Percentiles rank a stretch among this genome's conserved stretches.
phyloP scores from a whole-genome alignment of 2,888 invertebrate genomes.

The Clostera curtula region DNA sequence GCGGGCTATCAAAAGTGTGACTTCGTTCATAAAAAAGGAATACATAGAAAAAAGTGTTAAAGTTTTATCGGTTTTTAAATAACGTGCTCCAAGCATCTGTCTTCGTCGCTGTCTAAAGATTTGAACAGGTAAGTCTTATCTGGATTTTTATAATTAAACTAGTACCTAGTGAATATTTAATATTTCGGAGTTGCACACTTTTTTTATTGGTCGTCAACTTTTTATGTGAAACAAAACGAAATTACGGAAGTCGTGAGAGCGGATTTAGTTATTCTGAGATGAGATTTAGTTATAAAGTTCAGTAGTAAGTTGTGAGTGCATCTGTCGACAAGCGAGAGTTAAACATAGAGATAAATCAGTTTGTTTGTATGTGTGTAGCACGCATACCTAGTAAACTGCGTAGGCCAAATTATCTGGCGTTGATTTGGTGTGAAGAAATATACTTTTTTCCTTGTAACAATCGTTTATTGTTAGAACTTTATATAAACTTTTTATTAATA shows the following conservation, averaged over 20 bases:
- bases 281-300: slow-evolving; percentile 5
- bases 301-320: slow-evolving; percentile 16
- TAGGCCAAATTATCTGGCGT: slow-evolving; percentile 1
- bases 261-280: slow-evolving; percentile 18
- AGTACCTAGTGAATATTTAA: slow-evolving; percentile 7
- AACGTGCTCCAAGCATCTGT: slow-evolving; percentile 17
- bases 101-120: slow-evolving; percentile 11
- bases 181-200: slow-evolving; percentile 7
- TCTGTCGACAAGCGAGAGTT: slow-evolving; percentile 13
- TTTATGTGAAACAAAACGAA: slow-evolving; percentile 4
- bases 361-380: slow-evolving; percentile 10
- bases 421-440: too few species aligned
- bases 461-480: too few species aligned
- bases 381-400: slow-evolving; percentile 3
- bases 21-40: slow-evolving; percentile 22
- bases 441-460: too few species aligned
- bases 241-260: slow-evolving; percentile 13
- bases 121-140: slow-evolving; percentile 25
- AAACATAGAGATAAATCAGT: slow-evolving; percentile 5
- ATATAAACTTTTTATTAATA: too few species aligned
- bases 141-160: slow-evolving; percentile 9
- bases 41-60: slow-evolving; percentile 22
- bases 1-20: slow-evolving; percentile 37
- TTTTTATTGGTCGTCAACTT: not conserved
- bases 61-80: slow-evolving; percentile 23